Evolutionary conservation across 2,888 invertebrate genomes (phyloP).

Genomic region (Spicauda simplicius): DNA sequence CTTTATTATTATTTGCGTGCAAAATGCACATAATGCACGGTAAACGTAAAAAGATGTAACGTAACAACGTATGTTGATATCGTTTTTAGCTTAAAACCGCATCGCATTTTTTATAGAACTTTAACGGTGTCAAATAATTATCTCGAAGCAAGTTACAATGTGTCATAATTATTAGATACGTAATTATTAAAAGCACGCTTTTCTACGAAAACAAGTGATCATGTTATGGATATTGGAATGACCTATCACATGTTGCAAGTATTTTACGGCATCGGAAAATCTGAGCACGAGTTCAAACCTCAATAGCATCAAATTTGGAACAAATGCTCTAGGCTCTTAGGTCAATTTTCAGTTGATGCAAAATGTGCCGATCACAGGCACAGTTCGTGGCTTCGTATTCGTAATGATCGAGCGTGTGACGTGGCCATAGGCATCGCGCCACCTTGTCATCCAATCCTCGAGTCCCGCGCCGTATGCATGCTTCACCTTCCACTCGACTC

Average conservation of each 20-base stretch:
- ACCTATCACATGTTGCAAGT: constrained; percentile 20
- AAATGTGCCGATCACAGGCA: constrained; percentile 50
- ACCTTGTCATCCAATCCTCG: constrained; percentile 71
- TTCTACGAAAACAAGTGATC: too few species aligned
- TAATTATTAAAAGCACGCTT: too few species aligned
- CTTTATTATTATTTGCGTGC: too few species aligned
- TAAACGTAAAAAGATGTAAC: too few species aligned
- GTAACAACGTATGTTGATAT: too few species aligned
- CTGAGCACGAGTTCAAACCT: constrained; percentile 1
- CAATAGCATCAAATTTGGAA: constrained; percentile 41
- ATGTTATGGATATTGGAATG: constrained; percentile 10
- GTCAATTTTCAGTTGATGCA: constrained; percentile 41
- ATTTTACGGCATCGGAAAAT: constrained; percentile 4
- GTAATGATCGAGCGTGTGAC: constrained; percentile 55
- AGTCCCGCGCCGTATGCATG: constrained; percentile 46
- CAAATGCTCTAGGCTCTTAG: constrained; percentile 40
- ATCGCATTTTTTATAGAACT: too few species aligned
- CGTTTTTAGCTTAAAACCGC: too few species aligned
- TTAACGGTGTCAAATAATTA: too few species aligned
- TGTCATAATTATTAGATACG: too few species aligned
- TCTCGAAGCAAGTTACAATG: too few species aligned
- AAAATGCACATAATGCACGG: too few species aligned
- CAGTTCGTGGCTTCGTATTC: constrained; percentile 48
- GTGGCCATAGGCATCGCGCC: constrained; percentile 76
- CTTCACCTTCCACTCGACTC: constrained; percentile 36